These are phyloP conservation scores for Aphidius colemani DNA, from an alignment of 2,888 invertebrate genomes.

Conservation along the genomic window DNA sequence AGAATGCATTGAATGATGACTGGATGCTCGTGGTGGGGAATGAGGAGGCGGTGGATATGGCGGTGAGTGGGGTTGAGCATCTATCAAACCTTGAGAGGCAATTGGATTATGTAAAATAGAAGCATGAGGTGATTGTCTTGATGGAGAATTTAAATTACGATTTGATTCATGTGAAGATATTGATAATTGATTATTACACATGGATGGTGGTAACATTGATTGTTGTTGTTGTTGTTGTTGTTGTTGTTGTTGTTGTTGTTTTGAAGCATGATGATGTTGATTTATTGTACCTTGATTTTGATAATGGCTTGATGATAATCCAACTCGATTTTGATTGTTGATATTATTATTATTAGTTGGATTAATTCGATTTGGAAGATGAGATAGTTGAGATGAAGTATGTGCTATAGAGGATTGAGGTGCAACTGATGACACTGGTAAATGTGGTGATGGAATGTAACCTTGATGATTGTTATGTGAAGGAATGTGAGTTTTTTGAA, in stretches of 20 bases:
- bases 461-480: constrained; percentile 48
- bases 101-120: constrained; percentile 42
- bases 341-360: constrained; percentile 23
- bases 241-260: constrained; percentile 33
- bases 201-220: constrained; percentile 45
- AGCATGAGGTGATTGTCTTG: constrained; percentile 49
- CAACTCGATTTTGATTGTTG: constrained; percentile 28
- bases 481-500: constrained; percentile 52
- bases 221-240: constrained; percentile 34
- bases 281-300: constrained; percentile 14
- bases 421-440: constrained; percentile 35
- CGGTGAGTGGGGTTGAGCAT: constrained; percentile 60
- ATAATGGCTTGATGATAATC: constrained; percentile 28
- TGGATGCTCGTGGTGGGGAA: constrained; percentile 59
- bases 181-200: constrained; percentile 35
- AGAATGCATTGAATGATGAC: constrained; percentile 52
- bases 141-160: constrained; percentile 45
- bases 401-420: constrained; percentile 28
- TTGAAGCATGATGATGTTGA: constrained; percentile 33
- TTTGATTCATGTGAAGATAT: constrained; percentile 37
- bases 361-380: constrained; percentile 48
- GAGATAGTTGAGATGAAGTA: constrained; percentile 43
- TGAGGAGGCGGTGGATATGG: constrained; percentile 62
- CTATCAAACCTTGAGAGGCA: constrained; percentile 56
- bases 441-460: constrained; percentile 52